phyloP scores from a whole-genome alignment of 1,140 invertebrate species.

The Papilio xuthus region DNA sequence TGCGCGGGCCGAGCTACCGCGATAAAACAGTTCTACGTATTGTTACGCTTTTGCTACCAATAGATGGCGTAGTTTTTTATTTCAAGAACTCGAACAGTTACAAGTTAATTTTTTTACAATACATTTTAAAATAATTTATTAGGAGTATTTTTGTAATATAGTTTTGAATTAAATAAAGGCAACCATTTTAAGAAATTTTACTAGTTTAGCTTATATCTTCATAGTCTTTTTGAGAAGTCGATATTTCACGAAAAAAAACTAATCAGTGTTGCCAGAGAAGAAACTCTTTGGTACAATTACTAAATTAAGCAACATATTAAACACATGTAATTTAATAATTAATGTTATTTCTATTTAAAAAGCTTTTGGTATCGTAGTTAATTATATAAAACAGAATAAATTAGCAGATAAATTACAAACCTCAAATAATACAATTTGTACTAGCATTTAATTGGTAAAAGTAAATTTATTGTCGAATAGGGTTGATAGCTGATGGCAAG shows the following conservation, averaged over 20 bases:
- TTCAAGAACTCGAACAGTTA: not conserved
- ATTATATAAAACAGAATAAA: not conserved
- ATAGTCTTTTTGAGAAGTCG: no score
- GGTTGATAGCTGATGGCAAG: slow-evolving; percentile 26
- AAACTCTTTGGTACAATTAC: not conserved
- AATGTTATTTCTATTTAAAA: not conserved
- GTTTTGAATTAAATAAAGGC: not conserved
- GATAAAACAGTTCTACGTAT: slow-evolving; percentile 57
- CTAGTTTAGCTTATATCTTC: not conserved
- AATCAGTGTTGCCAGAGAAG: no score
- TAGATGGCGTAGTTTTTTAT: slow-evolving; percentile 60
- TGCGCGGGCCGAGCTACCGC: slow-evolving; percentile 52
- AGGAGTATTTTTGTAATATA: not conserved
- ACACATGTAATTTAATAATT: not conserved
- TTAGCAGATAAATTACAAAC: slow-evolving; percentile 10
- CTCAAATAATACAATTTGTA: slow-evolving; percentile 20
- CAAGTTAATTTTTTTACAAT: not conserved
- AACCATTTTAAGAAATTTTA: not conserved
- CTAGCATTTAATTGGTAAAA: slow-evolving; percentile 21
- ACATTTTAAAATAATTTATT: not conserved
- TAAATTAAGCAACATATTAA: no score
- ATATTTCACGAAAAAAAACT: no score
- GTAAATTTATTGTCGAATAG: slow-evolving; percentile 25
- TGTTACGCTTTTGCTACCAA: slow-evolving; percentile 27
- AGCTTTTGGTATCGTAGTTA: not conserved